Evolutionary conservation across 2,113 vertebrate genomes (phyloP).

Genomic region (Xiphias gladius): DNA sequence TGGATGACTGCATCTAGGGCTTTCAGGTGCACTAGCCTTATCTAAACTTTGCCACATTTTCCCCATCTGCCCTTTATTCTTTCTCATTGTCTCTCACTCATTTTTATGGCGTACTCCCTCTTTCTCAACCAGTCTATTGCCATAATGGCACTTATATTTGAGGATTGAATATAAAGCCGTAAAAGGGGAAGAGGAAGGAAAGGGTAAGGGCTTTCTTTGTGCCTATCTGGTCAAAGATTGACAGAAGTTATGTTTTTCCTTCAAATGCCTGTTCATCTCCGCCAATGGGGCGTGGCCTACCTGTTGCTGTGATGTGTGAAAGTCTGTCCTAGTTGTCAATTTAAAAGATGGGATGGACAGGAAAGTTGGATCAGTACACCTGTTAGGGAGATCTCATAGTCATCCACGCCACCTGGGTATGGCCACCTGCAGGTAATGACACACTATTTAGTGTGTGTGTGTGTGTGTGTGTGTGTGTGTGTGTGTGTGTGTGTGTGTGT

Average conservation of each 20-base stretch:
- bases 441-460: slow-evolving; percentile 14
- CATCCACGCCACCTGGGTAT: slow-evolving; percentile 53
- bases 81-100: neutral
- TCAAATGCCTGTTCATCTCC: neutral
- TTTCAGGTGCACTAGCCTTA: slow-evolving; percentile 11
- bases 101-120: slow-evolving; percentile 12
- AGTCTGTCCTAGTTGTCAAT: slow-evolving; percentile 11
- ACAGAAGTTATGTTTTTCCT: neutral
- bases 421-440: slow-evolving; percentile 64
- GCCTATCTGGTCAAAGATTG: slow-evolving; percentile 6
- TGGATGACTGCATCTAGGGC: slow-evolving; percentile 16
- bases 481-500: neutral
- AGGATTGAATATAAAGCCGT: slow-evolving; percentile 28
- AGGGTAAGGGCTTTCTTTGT: neutral
- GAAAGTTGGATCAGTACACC: slow-evolving; percentile 22
- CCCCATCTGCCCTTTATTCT: slow-evolving; percentile 22
- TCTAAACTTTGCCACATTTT: slow-evolving; percentile 25
- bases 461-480: neutral
- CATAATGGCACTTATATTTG: slow-evolving; percentile 9
- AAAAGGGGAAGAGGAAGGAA: neutral
- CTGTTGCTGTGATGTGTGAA: neutral
- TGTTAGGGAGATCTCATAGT: slow-evolving; percentile 35
- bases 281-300: neutral
- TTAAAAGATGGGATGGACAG: slow-evolving; percentile 51
- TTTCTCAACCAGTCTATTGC: neutral